phyloP scores from a whole-genome alignment of 2,113 vertebrate genomes.

The Austrofundulus limnaeus region DNA sequence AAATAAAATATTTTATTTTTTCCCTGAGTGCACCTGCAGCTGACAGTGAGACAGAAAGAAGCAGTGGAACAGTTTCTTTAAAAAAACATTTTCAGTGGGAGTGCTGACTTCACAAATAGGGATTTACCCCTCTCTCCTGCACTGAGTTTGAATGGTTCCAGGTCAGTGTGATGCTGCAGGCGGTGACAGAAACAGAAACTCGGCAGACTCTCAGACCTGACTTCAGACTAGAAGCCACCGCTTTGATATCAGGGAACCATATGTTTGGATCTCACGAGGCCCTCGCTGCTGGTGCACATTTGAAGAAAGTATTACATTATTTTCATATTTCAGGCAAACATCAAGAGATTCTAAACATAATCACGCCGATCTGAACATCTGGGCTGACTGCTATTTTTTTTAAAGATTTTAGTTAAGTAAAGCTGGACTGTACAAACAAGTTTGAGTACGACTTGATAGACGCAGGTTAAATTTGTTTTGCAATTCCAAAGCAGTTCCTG shows the following conservation, averaged over 20 bases:
- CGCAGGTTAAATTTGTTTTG: slow-evolving; percentile 24
- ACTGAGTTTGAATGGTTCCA: slow-evolving; percentile 18
- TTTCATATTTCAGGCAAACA: slow-evolving; percentile 1
- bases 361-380: not conserved
- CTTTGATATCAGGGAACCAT: not conserved
- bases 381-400: not conserved
- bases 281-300: slow-evolving; percentile 3
- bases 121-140: slow-evolving; percentile 21
- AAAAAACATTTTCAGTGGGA: slow-evolving; percentile 16
- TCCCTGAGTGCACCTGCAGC: slow-evolving; percentile 11
- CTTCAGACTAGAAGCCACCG: slow-evolving; percentile 9
- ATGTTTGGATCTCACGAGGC: slow-evolving; percentile 5
- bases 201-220: slow-evolving; percentile 2
- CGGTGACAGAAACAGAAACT: slow-evolving; percentile 17
- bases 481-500: not conserved
- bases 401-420: slow-evolving; percentile 13
- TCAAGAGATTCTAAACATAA: slow-evolving; percentile 17
- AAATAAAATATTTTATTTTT: slow-evolving; percentile 1
- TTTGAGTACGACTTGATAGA: not conserved
- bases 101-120: slow-evolving; percentile 38
- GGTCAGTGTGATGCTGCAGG: slow-evolving; percentile 39
- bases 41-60: slow-evolving; percentile 11
- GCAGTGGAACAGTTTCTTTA: slow-evolving; percentile 14
- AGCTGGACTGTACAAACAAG: not conserved
- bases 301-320: not conserved